These are phyloP conservation scores for Rhinoraja longicauda DNA, from an alignment of 2,797 vertebrate genomes.

Conservation along the genomic window DNA sequence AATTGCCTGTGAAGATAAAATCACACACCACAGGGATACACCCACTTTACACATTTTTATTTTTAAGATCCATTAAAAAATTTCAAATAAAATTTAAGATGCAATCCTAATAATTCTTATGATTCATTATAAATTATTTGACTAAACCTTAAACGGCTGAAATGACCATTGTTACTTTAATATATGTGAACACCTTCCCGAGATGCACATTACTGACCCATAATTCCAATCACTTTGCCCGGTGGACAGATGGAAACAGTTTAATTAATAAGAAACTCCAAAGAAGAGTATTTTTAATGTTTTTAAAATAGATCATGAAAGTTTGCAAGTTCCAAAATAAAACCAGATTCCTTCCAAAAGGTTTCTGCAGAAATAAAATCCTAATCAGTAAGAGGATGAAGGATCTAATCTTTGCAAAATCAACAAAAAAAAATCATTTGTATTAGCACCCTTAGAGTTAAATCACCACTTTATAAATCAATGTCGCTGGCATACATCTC, in stretches of 20 bases:
- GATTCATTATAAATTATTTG: neutral
- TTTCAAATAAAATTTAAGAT: neutral
- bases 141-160: neutral
- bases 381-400: neutral
- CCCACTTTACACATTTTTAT: neutral
- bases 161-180: neutral
- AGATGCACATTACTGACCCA: neutral
- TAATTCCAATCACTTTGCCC: neutral
- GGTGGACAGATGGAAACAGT: neutral
- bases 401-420: neutral
- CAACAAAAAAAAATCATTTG: neutral
- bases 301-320: neutral
- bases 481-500: conserved; percentile 72
- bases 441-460: neutral
- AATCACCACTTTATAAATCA: conserved; percentile 11
- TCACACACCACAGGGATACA: neutral
- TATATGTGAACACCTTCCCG: neutral
- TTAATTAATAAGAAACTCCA: too few species aligned
- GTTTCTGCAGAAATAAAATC: neutral
- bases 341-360: neutral
- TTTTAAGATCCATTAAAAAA: neutral
- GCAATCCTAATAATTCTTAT: neutral
- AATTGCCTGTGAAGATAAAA: conserved; percentile 71
- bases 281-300: neutral
- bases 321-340: neutral